Base-by-base conservation (phyloP, 2,113 vertebrate species). In the Nesogale talazaci region DNA sequence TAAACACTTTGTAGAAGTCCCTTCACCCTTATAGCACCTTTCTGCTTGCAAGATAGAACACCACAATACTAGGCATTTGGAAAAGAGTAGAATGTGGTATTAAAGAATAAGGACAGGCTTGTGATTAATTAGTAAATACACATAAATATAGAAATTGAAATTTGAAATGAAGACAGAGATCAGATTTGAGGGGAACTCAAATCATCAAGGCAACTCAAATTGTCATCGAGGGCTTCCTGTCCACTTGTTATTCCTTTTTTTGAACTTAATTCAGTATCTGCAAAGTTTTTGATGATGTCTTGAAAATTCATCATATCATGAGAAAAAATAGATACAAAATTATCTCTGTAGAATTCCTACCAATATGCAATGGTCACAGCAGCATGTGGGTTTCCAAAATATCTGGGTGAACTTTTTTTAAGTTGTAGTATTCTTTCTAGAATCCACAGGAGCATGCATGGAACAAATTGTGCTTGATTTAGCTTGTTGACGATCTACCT, bases 1-100 rank as follows among this genome's bases (percentile, higher is more conserved):
- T 95, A 96, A 97, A 97, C 90, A 95, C 94, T 97, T 97, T 94
- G 94, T 97, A 96, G 93, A 94, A 92, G 86, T 96, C 95, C 97
- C 96, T 97, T 96, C 94, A 90, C 22, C 25, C 15, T 17, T 38
- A 59, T 42, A 83, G 67, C 1, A 83, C 95, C 94, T 96, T 76
- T 95, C 97, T 95, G 94, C 94, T 97, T 96, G 86, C 90, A 89
- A 89, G 93, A 95, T 94, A 97, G 88, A 94, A 97, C 97, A 96
- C 96, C 90, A 96, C 97, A 97, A 97, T 96, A 93, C 93, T 56
- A 77, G 95, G 97, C 95, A 96, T 96, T 92, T 94, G 95, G 88
- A 93, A 95, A 96, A n/a, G 88, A 88, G 88, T 83, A 95, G 83
- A 94, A 56, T 61, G 14, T 72, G n/a, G 29, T 56, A 29, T n/a